Evolutionary conservation across 2,113 vertebrate species (phyloP), one percentile per base, ranked within the genome.

Genomic region (Spea bombifrons): DNA sequence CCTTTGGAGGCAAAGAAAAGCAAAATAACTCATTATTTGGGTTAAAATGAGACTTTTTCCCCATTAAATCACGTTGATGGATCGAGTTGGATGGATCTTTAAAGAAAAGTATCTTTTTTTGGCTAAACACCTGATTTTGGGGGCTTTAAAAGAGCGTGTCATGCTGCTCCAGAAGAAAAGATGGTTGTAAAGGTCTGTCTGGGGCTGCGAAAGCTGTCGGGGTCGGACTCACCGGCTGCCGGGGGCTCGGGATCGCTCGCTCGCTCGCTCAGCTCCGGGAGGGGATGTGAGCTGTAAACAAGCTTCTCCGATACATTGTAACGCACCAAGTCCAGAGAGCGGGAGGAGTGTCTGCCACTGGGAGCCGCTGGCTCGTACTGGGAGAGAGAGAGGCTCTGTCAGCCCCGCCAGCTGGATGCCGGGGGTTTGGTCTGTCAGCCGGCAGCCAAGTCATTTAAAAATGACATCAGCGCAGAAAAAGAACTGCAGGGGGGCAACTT

Each of bases 361-460:
- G 30, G 30, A 30, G 30, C 30, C 30, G 30, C 55, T 13, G 77
- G 85, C 87, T 87, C 85, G 82, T 82, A 88, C 83, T 83, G 82
- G 86, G 86, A 88, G 83, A 84, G 87, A 86, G 87, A 86, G 84
- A 84, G 85, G 80, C 85, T 87, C 87, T 88, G 88, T 86, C 86
- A 87, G 86, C 85, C 81, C 85, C 85, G 87, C 88, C 88, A 87
- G 86, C 84, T 86, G 87, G 81, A 84, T 86, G 86, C 86, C 86
- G 45, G 75, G 85, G 85, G 88, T 45, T 88, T 86, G 87, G 87
- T 86, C 86, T 87, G 85, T 87, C 86, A 87, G 87, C 83, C 30
- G 80, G 83, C 78, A 85, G 86, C 83, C 87, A 86, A 85, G 85
- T 76, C 80, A 84, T 45, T 84, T 82, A 78, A 75, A 79, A 71